Conservation (phyloP, 1,140 invertebrate species). For the Trachymyrmex cornetzi region DNA sequence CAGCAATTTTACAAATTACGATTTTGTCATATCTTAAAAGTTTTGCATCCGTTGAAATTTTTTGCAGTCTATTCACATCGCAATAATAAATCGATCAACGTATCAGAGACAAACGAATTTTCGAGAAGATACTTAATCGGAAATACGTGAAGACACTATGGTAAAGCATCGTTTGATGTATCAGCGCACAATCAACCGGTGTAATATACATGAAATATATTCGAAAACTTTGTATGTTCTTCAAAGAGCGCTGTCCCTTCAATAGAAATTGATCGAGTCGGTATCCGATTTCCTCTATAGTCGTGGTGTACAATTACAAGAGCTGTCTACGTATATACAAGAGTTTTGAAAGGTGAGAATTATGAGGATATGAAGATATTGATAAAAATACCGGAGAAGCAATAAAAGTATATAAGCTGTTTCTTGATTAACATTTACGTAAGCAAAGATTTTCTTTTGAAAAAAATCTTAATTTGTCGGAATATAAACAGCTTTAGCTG, state of each 20-base stretch:
- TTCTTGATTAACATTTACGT: not conserved
- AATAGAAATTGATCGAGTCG: constrained; percentile 16
- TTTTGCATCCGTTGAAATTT: not conserved
- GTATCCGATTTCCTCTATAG: constrained; percentile 31
- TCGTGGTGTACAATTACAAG: not conserved
- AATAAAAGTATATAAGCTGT: not conserved
- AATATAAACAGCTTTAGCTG: not conserved
- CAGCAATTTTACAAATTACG: no score
- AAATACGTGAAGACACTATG: constrained; percentile 10
- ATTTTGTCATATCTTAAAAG: no score
- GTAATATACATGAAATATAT: constrained; percentile 16
- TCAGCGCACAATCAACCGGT: not conserved
- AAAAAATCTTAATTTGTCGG: not conserved
- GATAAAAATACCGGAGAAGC: not conserved
- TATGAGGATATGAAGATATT: not conserved
- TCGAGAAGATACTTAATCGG: not conserved
- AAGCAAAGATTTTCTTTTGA: not conserved
- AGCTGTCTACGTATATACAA: not conserved
- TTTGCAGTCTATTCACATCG: not conserved
- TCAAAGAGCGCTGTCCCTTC: constrained; percentile 18
- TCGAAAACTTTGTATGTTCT: constrained; percentile 4
- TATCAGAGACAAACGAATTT: not conserved
- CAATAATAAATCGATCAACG: not conserved
- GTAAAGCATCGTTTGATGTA: not conserved
- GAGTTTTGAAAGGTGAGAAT: not conserved